Base-by-base conservation (phyloP, 2,888 invertebrate genomes). In the Gymnocheta viridis region DNA sequence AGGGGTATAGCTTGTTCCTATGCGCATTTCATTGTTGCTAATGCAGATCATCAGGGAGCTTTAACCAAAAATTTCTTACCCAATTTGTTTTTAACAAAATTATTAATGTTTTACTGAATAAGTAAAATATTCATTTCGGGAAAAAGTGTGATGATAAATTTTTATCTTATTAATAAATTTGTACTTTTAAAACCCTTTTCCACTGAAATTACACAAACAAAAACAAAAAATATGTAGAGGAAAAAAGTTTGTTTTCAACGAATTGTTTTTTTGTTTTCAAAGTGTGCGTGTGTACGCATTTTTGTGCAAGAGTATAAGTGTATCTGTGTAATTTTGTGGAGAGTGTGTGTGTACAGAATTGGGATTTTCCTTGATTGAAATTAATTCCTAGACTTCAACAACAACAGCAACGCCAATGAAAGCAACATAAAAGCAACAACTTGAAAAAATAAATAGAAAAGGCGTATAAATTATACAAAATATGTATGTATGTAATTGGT, bases 311-410 rank as follows among this genome's bases (percentile, higher is more conserved):
- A 17, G 17, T 6, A 7, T 44, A n/a, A 22, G 24, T 49, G 32
- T 49, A 17, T 24, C 5, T 47, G 10, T 73, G 35, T 49, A 35
- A 22, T 10, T 66, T 32, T 49, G 14, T 54, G 17, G 22, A 5
- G n/a, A 22, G 44, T 49, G n/a, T 49, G 14, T 24, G 6, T 58
- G 24, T 35, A 73, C 47, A 49, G 62, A 82, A 78, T 69, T 82
- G 78, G 82, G 85, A 67, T 78, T 80, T 81, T 84, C 76, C 80
- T 84, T 77, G 81, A 77, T 84, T 72, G 69, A 78, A 78, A 82
- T 80, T 81, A 81, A 82, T 81, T 77, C 77, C 77, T 78, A 78
- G 82, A 73, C 81, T 73, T 35, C 77, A 77, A 60, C 72, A 82
- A 51, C 47, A 17, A 22, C 54, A 27, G 14, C 62, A 67, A 51